Percentiles rank a stretch among this genome's conserved stretches.
Evolutionary conservation across 1,140 invertebrate genomes (phyloP).

Genomic region (Drosophila auraria): DNA sequence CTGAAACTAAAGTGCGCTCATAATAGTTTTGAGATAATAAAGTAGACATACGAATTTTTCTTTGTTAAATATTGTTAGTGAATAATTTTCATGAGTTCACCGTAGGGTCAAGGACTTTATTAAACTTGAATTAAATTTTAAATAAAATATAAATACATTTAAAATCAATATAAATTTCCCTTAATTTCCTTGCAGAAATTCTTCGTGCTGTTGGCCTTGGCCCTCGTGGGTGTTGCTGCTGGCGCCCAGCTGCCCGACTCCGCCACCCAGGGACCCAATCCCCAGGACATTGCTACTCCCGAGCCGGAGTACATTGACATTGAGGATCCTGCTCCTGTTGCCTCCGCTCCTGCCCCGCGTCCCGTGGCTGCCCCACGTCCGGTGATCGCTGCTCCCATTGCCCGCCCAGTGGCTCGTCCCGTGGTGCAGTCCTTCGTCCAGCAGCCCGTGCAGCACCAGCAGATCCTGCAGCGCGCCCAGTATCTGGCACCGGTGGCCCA

Average conservation of each 20-base stretch:
- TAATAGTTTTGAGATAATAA: background rate
- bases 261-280: conserved; percentile 83
- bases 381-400: conserved; percentile 45
- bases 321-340: conserved; percentile 65
- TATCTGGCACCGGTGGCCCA: conserved; percentile 44
- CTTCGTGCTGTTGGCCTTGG: conserved; percentile 66
- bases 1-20: background rate
- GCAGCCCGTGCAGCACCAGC: conserved; percentile 43
- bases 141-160: background rate
- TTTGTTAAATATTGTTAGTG: too few relatives aligned
- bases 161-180: too few relatives aligned
- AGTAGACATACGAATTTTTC: background rate
- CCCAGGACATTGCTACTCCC: conserved; percentile 83
- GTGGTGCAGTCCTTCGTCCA: conserved; percentile 43
- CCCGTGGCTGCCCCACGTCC: conserved; percentile 51
- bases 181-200: conserved; percentile 68
- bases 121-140: too few relatives aligned
- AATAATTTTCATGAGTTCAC: background rate
- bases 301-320: conserved; percentile 84
- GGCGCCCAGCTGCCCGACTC: conserved; percentile 75
- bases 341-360: conserved; percentile 32
- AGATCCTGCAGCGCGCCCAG: conserved; percentile 63
- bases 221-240: conserved; percentile 71
- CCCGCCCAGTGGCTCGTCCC: conserved; percentile 38
- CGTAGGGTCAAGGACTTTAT: background rate